phyloP scores from a whole-genome alignment of 2,797 vertebrate genomes.

The Falco biarmicus region DNA sequence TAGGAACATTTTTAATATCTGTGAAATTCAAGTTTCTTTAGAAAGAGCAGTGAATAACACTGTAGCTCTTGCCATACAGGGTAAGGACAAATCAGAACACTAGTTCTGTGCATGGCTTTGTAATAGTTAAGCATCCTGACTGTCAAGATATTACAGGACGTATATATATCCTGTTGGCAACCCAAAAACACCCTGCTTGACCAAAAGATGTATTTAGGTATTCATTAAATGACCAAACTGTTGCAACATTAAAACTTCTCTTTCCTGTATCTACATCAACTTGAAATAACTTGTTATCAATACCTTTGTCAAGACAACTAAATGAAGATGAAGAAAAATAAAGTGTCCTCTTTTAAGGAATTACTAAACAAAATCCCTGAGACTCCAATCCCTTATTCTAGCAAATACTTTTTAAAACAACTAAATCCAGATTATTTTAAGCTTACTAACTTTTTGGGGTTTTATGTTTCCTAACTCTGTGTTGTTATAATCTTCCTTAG shows the following conservation, averaged over 20 bases:
- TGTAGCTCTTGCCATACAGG: neutral
- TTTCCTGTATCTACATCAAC: neutral
- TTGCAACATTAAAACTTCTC: neutral
- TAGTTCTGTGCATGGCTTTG: neutral
- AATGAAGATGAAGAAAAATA: neutral
- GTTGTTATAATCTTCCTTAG: neutral
- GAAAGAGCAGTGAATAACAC: neutral
- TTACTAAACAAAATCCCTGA: neutral
- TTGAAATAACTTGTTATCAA: neutral
- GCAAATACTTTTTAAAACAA: neutral
- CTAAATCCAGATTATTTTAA: neutral
- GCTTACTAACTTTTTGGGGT: neutral
- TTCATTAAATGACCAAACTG: neutral
- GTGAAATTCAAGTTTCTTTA: neutral
- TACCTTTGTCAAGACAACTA: slow-evolving; percentile 3
- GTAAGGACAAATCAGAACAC: neutral
- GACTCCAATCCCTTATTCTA: neutral
- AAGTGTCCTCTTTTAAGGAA: neutral
- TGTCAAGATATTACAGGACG: neutral
- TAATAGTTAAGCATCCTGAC: neutral
- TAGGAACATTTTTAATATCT: neutral
- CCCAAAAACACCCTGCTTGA: neutral
- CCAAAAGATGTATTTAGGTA: neutral
- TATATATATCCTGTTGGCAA: neutral
- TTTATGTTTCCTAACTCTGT: neutral